Percentiles rank a stretch among this genome's conserved stretches.
phyloP scores from a whole-genome alignment of 2,113 vertebrate genomes.

The Acrocephalus arundinaceus region DNA sequence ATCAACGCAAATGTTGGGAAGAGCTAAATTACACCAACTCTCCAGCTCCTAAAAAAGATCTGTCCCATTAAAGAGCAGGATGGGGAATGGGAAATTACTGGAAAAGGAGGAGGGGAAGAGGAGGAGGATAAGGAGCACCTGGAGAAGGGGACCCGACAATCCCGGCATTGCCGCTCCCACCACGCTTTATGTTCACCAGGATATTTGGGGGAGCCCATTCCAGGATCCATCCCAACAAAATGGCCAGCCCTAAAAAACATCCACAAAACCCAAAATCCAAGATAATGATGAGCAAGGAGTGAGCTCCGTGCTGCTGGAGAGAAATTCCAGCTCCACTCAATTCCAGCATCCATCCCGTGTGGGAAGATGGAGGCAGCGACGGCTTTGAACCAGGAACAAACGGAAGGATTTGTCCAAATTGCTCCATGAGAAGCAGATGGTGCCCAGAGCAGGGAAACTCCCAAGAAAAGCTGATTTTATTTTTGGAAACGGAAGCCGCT shows the following conservation, averaged over 20 bases:
- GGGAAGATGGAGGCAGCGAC: neutral
- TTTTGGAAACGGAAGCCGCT: slow-evolving; percentile 10
- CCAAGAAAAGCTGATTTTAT: neutral
- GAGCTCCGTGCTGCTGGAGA: rapidly evolving
- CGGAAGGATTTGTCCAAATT: neutral
- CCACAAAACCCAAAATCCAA: neutral
- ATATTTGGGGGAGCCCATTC: rapidly evolving
- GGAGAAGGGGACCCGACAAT: neutral
- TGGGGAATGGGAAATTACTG: neutral
- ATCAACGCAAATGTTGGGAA: rapidly evolving
- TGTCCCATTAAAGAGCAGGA: neutral
- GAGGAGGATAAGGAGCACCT: neutral
- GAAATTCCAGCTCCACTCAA: neutral
- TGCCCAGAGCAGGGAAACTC: neutral
- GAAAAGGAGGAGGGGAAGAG: neutral
- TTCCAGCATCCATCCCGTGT: rapidly evolving
- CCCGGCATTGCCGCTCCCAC: rapidly evolving
- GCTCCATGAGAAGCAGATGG: slow-evolving; percentile 15
- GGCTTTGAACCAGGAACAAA: neutral
- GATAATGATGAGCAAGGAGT: rapidly evolving
- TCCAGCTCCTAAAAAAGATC: neutral
- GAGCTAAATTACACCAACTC: neutral
- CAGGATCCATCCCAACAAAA: neutral
- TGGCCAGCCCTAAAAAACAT: neutral
- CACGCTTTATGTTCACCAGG: rapidly evolving